Evolutionary conservation across 2,113 vertebrate genomes (phyloP).

Genomic region (Polypterus senegalus): DNA sequence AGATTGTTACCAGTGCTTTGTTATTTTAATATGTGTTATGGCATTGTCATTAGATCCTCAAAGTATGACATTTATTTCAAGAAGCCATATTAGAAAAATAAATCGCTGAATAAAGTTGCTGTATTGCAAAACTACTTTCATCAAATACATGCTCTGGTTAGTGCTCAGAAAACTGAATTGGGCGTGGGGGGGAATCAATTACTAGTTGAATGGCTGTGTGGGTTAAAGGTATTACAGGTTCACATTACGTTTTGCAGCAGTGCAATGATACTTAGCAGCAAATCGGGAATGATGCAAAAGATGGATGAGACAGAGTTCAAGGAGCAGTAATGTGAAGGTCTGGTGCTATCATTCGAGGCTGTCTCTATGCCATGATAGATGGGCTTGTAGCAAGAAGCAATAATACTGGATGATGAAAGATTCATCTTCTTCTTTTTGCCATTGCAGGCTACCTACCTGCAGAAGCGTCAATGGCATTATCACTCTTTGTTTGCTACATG

Average conservation of each 20-base stretch:
- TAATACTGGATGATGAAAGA: constrained; percentile 52
- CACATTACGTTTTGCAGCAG: constrained; percentile 37
- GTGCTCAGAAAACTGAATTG: constrained; percentile 18
- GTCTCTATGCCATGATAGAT: constrained; percentile 55
- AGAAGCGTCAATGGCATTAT: constrained; percentile 28
- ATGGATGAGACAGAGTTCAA: constrained; percentile 65
- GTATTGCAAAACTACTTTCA: neutral
- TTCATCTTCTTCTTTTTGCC: constrained; percentile 32
- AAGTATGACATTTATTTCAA: constrained; percentile 9
- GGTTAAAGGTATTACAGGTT: constrained; percentile 47
- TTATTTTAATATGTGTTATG: constrained; percentile 4
- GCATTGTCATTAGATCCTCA: constrained; percentile 6
- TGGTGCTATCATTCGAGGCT: constrained; percentile 44
- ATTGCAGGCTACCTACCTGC: constrained; percentile 31
- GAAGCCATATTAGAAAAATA: constrained; percentile 1
- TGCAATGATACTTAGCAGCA: constrained; percentile 33
- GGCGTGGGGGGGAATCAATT: constrained; percentile 41
- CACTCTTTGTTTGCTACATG: constrained; percentile 36
- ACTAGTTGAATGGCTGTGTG: constrained; percentile 35
- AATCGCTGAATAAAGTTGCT: constrained; percentile 7
- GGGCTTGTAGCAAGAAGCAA: constrained; percentile 45
- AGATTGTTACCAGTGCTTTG: constrained; percentile 8
- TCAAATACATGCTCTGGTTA: constrained; percentile 15
- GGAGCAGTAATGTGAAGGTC: constrained; percentile 55
- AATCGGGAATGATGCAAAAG: constrained; percentile 48